These are phyloP conservation scores for Brevipalpus yothersi DNA, from an alignment of 1,140 invertebrate genomes.

Conservation along the genomic window DNA sequence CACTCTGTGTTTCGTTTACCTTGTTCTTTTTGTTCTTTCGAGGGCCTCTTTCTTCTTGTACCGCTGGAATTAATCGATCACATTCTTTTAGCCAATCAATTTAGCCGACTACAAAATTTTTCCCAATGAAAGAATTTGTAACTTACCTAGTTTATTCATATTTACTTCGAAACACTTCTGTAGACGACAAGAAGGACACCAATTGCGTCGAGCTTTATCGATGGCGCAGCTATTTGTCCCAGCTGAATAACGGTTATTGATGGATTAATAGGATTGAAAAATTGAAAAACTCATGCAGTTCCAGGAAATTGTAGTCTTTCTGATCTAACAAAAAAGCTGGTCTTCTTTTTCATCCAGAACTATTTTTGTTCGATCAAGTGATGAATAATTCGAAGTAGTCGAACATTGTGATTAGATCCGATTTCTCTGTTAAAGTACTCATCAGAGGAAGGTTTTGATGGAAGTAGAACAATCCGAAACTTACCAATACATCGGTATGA, in stretches of 20 bases:
- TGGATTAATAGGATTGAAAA: no score
- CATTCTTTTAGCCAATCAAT: background rate
- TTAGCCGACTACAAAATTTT: background rate
- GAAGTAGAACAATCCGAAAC: background rate
- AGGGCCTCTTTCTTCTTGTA: slow-evolving; percentile 52
- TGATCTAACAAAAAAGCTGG: no score
- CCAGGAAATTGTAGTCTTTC: no score
- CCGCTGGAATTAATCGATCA: slow-evolving; percentile 24
- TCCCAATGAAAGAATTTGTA: background rate
- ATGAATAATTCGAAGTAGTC: no score
- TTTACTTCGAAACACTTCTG: slow-evolving; percentile 46
- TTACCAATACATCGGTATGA: slow-evolving; percentile 49
- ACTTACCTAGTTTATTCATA: slow-evolving; percentile 49
- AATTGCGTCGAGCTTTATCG: slow-evolving; percentile 57
- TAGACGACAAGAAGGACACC: slow-evolving; percentile 59
- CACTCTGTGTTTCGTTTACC: background rate
- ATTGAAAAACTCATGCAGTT: no score
- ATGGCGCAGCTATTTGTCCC: slow-evolving; percentile 46
- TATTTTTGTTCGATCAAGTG: no score
- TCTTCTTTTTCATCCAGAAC: no score
- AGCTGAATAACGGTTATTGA: slow-evolving; percentile 27
- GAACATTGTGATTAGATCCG: background rate
- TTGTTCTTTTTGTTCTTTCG: slow-evolving; percentile 24
- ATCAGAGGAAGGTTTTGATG: background rate
- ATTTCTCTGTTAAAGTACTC: background rate